Evolutionary conservation across 2,113 vertebrate species (phyloP).

Genomic region (Macquaria australasica): DNA sequence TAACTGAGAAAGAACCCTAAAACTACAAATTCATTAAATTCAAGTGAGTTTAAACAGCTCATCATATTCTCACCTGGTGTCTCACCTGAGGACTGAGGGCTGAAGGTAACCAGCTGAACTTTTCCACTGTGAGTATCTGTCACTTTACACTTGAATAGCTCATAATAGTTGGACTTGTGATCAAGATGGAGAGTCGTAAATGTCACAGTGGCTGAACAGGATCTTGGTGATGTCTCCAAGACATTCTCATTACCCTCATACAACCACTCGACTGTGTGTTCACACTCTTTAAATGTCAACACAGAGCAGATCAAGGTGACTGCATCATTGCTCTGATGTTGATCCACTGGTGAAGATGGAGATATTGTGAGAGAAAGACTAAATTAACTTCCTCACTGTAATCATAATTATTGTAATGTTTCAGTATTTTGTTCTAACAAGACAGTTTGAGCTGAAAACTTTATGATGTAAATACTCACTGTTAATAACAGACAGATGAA

Average conservation of each 20-base stretch:
- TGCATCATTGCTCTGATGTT: no score
- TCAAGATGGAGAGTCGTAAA: neutral
- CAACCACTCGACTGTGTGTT: neutral
- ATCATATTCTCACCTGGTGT: neutral
- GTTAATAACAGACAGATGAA: conserved; percentile 21
- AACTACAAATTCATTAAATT: no score
- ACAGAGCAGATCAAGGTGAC: neutral
- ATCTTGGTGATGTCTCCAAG: no score
- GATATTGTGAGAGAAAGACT: neutral
- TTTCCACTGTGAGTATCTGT: no score
- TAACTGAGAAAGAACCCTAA: no score
- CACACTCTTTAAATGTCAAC: rapidly evolving
- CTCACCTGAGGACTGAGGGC: neutral
- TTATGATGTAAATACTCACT: conserved; percentile 34
- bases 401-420: neutral
- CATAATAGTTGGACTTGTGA: no score
- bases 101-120: neutral
- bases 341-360: neutral
- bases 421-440: neutral
- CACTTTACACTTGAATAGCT: no score
- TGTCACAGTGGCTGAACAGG: neutral
- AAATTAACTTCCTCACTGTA: neutral
- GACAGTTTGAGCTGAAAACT: neutral
- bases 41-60: neutral
- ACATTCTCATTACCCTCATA: no score